A percentile compares a stretch with the other conserved stretches of the same genome.
Conservation (phyloP, 2,113 vertebrate genomes). For the Daboia siamensis region DNA sequence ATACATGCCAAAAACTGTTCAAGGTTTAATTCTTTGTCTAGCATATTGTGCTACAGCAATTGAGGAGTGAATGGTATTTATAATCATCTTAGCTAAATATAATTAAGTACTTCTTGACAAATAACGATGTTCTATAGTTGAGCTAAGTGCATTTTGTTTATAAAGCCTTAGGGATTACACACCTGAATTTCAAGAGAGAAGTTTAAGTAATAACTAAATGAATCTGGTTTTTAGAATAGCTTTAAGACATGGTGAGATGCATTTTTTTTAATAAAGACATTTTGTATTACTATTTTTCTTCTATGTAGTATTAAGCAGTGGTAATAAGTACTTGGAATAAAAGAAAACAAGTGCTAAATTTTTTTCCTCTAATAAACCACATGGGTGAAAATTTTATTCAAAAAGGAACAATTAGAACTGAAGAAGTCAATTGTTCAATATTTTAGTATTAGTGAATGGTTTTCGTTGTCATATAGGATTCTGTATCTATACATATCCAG, state of each 20-base stretch:
- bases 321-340: constrained; percentile 27
- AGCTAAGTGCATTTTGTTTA: constrained; percentile 66
- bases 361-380: neutral
- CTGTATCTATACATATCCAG: neutral
- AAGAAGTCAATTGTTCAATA: neutral
- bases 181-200: constrained; percentile 81
- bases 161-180: constrained; percentile 81
- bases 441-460: neutral
- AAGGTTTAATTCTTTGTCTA: constrained; percentile 29
- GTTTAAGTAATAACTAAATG: constrained; percentile 63
- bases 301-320: constrained; percentile 19
- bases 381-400: neutral
- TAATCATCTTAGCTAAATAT: constrained; percentile 73
- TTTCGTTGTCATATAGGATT: neutral
- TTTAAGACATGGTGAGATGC: constrained; percentile 61
- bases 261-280: constrained; percentile 1
- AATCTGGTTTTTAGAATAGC: constrained; percentile 65
- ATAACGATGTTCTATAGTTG: constrained; percentile 70
- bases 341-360: constrained; percentile 24
- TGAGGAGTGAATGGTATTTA: constrained; percentile 69
- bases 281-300: constrained; percentile 51
- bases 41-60: constrained; percentile 56
- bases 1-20: neutral
- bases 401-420: neutral
- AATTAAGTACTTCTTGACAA: constrained; percentile 74